Conservation (phyloP, 2,888 invertebrate species). For the Magallana nippona region DNA sequence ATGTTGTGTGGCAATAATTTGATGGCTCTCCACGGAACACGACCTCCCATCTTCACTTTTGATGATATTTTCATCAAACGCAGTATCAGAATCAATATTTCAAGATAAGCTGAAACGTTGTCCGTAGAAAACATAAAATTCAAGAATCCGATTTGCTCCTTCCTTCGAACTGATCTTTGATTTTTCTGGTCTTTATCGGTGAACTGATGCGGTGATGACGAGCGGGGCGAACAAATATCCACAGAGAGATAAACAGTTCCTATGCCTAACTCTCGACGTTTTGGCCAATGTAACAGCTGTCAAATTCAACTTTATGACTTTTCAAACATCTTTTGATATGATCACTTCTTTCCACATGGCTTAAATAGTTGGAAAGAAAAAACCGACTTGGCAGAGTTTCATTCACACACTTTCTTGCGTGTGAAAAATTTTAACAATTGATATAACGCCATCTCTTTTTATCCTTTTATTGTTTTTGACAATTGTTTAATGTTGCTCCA, state of each 20-base stretch:
- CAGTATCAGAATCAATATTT: background rate
- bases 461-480: too few species aligned
- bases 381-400: conserved; percentile 3
- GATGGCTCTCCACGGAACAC: background rate
- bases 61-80: background rate
- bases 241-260: background rate
- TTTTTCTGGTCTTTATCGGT: background rate
- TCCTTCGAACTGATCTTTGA: too few species aligned
- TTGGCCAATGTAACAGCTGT: background rate
- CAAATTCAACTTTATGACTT: conserved; percentile 29
- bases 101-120: background rate
- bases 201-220: conserved; percentile 9
- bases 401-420: background rate
- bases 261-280: background rate
- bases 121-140: background rate
- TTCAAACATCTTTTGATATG: conserved; percentile 16
- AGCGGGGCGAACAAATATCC: background rate
- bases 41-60: background rate
- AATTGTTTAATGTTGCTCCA: too few species aligned
- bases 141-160: background rate
- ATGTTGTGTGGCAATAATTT: conserved; percentile 1
- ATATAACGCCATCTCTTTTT: too few species aligned
- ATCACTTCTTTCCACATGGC: conserved; percentile 13
- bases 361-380: background rate
- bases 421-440: too few species aligned